Percentiles rank a stretch among this genome's conserved stretches.
These are phyloP conservation scores for Oncopeltus fasciatus DNA, from an alignment of 1,140 invertebrate species.

Conservation along the genomic window DNA sequence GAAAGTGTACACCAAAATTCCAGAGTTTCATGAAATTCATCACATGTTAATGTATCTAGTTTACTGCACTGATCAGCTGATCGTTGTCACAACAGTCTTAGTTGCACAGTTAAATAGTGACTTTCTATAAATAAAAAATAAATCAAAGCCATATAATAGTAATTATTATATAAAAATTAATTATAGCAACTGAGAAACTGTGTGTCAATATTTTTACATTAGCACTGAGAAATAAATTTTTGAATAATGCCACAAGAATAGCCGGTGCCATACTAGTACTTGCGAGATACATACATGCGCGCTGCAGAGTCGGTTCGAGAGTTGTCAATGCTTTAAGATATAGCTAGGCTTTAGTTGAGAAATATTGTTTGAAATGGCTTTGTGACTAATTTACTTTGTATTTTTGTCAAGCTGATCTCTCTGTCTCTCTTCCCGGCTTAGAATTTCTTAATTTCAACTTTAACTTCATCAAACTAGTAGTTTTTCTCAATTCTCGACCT, in stretches of 20 bases:
- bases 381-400: no score
- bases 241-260: background rate
- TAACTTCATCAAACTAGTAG: background rate
- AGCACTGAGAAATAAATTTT: background rate
- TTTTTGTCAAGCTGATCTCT: no score
- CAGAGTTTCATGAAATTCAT: no score
- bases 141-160: background rate
- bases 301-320: background rate
- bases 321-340: conserved; percentile 2
- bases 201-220: background rate
- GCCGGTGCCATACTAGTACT: background rate
- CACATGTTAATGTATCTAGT: no score
- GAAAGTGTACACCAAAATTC: no score
- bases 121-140: background rate
- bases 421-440: no score
- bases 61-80: background rate
- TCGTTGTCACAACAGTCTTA: background rate
- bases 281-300: conserved; percentile 3
- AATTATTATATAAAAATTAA: no score
- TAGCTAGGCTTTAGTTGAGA: background rate
- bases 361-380: no score
- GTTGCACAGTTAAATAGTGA: background rate
- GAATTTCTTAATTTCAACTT: no score
- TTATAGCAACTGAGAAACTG: no score
- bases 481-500: background rate